phyloP scores from a whole-genome alignment of 2,113 vertebrate genomes.

The Nematolebias whitei region DNA sequence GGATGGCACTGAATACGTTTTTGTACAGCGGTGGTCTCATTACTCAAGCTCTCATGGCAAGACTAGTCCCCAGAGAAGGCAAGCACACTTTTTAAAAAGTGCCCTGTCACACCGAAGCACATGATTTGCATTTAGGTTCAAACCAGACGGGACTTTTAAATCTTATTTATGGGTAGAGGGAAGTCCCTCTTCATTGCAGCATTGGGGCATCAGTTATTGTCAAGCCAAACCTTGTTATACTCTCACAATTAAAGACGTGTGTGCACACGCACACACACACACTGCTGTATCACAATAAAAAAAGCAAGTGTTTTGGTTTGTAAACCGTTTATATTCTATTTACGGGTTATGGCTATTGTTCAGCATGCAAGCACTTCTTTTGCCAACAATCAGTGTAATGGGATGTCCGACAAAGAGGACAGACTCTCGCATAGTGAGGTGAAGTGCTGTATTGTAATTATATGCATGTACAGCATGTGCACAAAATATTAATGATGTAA shows the following conservation, averaged over 20 bases:
- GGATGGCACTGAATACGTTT: slow-evolving; percentile 30
- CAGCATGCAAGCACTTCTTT: slow-evolving; percentile 33
- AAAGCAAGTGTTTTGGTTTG: slow-evolving; percentile 41
- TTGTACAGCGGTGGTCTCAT: slow-evolving; percentile 55
- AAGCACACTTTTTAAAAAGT: slow-evolving; percentile 53
- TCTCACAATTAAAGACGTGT: slow-evolving; percentile 22
- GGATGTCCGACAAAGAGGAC: slow-evolving; percentile 39
- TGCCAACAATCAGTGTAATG: slow-evolving; percentile 68
- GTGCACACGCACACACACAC: slow-evolving; percentile 17
- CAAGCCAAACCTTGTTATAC: slow-evolving; percentile 50
- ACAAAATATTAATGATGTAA: slow-evolving; percentile 49
- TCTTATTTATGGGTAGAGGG: slow-evolving; percentile 61
- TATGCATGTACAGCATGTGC: slow-evolving; percentile 21
- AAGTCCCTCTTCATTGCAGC: slow-evolving; percentile 50
- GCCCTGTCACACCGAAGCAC: slow-evolving; percentile 64
- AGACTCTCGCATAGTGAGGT: slow-evolving; percentile 18
- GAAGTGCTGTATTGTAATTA: slow-evolving; percentile 35
- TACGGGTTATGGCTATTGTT: slow-evolving; percentile 54
- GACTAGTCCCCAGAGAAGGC: slow-evolving; percentile 50
- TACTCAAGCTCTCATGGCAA: slow-evolving; percentile 71
- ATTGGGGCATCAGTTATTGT: slow-evolving; percentile 56
- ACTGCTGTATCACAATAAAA: slow-evolving; percentile 33
- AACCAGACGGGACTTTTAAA: slow-evolving; percentile 59
- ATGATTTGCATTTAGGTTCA: slow-evolving; percentile 75
- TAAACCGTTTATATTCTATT: slow-evolving; percentile 62